Evolutionary conservation across 2,113 vertebrate species (phyloP).

Genomic region (Guaruba guarouba): DNA sequence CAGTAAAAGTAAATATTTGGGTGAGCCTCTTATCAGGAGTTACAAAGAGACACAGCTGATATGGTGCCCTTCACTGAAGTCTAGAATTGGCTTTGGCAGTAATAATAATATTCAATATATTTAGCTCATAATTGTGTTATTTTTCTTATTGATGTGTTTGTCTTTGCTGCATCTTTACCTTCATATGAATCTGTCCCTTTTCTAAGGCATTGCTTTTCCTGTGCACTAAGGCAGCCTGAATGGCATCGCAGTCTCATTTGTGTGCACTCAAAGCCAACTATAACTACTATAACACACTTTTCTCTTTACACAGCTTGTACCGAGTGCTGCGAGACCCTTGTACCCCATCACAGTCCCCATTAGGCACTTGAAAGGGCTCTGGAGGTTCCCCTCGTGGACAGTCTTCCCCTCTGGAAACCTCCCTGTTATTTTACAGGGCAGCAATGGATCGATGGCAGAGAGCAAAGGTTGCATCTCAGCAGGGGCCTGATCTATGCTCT

Average conservation of each 20-base stretch:
- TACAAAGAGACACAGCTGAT: background rate
- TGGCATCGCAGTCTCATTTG: background rate
- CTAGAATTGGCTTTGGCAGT: background rate
- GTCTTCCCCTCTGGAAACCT: background rate
- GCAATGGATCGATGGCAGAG: conserved; percentile 1
- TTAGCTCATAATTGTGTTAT: background rate
- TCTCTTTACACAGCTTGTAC: background rate
- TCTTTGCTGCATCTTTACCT: background rate
- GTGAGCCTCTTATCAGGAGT: background rate
- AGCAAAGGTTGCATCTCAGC: conserved; percentile 8
- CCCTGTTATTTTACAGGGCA: accelerated
- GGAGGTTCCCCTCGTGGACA: accelerated
- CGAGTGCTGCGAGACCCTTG: background rate
- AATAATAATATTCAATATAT: background rate
- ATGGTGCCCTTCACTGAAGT: background rate
- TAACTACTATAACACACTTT: background rate
- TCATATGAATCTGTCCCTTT: background rate
- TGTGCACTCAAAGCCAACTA: background rate
- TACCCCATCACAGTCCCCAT: background rate
- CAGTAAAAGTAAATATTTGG: background rate
- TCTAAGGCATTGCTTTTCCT: background rate
- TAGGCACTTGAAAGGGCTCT: accelerated
- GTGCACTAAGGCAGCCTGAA: background rate
- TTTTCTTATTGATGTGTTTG: background rate
- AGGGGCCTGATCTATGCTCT: background rate